Percentiles rank a stretch among this genome's conserved stretches.
Evolutionary conservation across 2,113 vertebrate species (phyloP).

Genomic region (Galeopterus variegatus): DNA sequence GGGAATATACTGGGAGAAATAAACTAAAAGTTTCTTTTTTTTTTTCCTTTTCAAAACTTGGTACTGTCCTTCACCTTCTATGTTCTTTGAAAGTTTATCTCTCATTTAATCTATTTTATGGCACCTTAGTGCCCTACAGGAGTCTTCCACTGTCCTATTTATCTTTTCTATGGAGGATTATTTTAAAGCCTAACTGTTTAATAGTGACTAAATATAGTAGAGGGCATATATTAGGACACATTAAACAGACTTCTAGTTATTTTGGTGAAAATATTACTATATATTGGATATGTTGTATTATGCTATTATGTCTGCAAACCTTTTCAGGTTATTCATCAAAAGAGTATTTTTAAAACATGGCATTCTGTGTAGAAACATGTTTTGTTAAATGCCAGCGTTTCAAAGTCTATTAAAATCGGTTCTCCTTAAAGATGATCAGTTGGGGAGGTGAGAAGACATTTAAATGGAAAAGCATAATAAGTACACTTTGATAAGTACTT

Average conservation of each 20-base stretch:
- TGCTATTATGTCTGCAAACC: slow-evolving; percentile 33
- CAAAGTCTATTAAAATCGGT: slow-evolving; percentile 57
- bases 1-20: slow-evolving; percentile 28
- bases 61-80: slow-evolving; percentile 75
- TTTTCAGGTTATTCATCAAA: slow-evolving; percentile 67
- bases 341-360: slow-evolving; percentile 51
- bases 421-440: slow-evolving; percentile 54
- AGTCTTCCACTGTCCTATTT: slow-evolving; percentile 71
- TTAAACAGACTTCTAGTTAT: slow-evolving; percentile 75
- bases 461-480: slow-evolving; percentile 61
- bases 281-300: slow-evolving; percentile 58
- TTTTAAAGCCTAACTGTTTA: slow-evolving; percentile 81
- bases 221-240: slow-evolving; percentile 74
- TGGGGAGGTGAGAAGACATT: neutral
- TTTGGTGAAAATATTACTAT: slow-evolving; percentile 70
- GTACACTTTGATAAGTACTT: slow-evolving; percentile 29
- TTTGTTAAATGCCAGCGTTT: slow-evolving; percentile 56
- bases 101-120: slow-evolving; percentile 79
- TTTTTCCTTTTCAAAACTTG: slow-evolving; percentile 68
- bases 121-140: slow-evolving; percentile 51
- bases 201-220: slow-evolving; percentile 79
- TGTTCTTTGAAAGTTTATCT: slow-evolving; percentile 78
- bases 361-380: slow-evolving; percentile 9
- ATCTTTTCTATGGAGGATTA: slow-evolving; percentile 81
- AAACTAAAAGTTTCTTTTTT: slow-evolving; percentile 45